Base-by-base conservation (phyloP, 2,888 invertebrate genomes). In the Drosophila mimica region DNA sequence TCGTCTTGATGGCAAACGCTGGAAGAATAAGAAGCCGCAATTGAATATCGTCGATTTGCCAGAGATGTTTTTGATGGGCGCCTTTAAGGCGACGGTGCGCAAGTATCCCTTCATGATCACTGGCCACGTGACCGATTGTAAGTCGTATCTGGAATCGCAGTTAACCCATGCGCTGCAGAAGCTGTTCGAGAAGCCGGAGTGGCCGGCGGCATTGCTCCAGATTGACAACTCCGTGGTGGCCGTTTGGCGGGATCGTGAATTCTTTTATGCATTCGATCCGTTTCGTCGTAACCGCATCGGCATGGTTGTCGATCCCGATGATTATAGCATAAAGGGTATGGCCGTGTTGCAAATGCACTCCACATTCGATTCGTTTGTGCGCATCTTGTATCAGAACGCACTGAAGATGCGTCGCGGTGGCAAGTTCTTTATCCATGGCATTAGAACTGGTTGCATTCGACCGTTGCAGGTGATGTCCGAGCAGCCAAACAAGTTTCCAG, bases 261-360 rank as follows among this genome's bases (percentile, higher is more conserved):
- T 95, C 94, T 95, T 92, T 85, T 96, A 95, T 84, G 93, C 95
- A 31, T 95, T 95, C 74, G 96, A 96, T 92, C 95, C 95, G 0
- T 96, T 96, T 80, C 94, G 95, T 6, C 94, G 96, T 3, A 94
- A 95, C 15, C 93, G 91, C 11, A 94, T 95, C 53, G 96, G 95
- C 0, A 79, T 92, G 68, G 93, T 94, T 33, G 93, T 94, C 1
- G 91, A 94, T 69, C 94, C 94, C 62, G 92, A 92, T 31, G 92
- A 92, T 52, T 92, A 86, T 58, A 93, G 89, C 9, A 82, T 83
- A 20, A 82, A 82, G 61, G 94, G 94, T 0, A 93, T 94, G 53
- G 95, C 95, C 1, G 95, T 95, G 80, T 94, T 95, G n/a, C 94
- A 95, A 62, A 95, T 96, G 94, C 94, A 95, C 70, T 89, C 95